A percentile compares a stretch with the other conserved stretches of the same genome.
Evolutionary conservation across 2,797 vertebrate genomes (phyloP).

Genomic region (Austrolebias charrua): DNA sequence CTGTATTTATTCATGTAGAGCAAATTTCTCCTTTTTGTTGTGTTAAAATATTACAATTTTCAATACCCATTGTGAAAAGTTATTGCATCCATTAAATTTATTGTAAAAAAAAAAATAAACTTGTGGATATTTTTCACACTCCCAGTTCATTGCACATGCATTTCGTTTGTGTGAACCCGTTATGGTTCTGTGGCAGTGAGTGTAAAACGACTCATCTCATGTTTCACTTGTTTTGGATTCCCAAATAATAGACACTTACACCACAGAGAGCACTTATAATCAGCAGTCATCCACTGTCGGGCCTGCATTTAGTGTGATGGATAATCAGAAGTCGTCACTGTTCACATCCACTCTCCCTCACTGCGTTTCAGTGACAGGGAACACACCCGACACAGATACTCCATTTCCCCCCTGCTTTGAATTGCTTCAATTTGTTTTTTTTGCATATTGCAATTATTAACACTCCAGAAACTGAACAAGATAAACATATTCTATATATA

Average conservation of each 20-base stretch:
- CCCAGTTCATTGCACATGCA: background rate
- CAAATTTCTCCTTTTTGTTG: background rate
- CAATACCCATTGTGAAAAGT: background rate
- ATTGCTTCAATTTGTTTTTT: too few relatives aligned
- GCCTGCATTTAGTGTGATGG: background rate
- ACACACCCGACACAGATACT: too few relatives aligned
- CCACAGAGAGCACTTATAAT: too few relatives aligned
- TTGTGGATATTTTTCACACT: background rate
- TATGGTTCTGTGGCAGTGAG: background rate
- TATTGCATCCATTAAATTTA: background rate
- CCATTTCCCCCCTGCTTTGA: too few relatives aligned
- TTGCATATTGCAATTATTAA: too few relatives aligned
- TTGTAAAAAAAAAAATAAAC: background rate
- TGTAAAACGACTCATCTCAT: background rate
- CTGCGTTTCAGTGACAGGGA: too few relatives aligned
- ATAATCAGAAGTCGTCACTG: background rate
- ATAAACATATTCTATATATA: too few relatives aligned
- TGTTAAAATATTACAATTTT: slow-evolving; percentile 17
- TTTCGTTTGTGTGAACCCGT: background rate
- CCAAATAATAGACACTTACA: background rate
- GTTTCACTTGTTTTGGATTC: background rate
- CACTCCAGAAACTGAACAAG: too few relatives aligned
- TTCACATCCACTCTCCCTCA: too few relatives aligned
- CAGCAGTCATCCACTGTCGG: background rate
- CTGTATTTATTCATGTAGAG: slow-evolving; percentile 4